Conservation (phyloP, 2,113 vertebrate genomes). For the Malurus cyaneus region DNA sequence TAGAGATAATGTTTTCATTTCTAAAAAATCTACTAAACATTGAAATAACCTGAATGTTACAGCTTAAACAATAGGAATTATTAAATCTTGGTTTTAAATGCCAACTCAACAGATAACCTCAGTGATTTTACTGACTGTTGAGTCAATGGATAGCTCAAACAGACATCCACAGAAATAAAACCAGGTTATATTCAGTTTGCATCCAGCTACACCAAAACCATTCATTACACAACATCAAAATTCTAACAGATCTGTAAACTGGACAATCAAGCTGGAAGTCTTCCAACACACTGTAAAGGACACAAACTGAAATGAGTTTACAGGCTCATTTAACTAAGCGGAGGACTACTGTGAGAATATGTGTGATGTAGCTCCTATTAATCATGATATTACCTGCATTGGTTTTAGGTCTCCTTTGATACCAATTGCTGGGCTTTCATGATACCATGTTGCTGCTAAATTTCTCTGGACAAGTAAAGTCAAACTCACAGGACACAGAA, state of each 20-base stretch:
- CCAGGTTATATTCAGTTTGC: not conserved
- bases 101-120: not conserved
- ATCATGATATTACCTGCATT: slow-evolving; percentile 81
- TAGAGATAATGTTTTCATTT: not conserved
- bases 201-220: not conserved
- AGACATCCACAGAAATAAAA: not conserved
- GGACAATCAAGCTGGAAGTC: not conserved
- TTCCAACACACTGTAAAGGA: not conserved
- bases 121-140: not conserved
- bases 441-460: slow-evolving; percentile 87
- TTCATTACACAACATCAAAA: not conserved
- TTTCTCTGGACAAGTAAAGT: slow-evolving; percentile 87
- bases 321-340: not conserved
- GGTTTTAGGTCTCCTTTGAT: slow-evolving; percentile 90
- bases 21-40: not conserved
- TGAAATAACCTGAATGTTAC: not conserved
- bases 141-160: not conserved
- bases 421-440: slow-evolving; percentile 82
- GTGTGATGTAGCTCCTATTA: not conserved
- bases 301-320: not conserved
- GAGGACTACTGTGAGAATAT: not conserved
- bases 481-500: slow-evolving; percentile 89
- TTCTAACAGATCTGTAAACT: not conserved
- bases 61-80: not conserved
- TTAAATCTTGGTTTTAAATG: not conserved